A percentile compares a stretch with the other conserved stretches of the same genome.
Evolutionary conservation across 2,797 vertebrate genomes (phyloP).

Genomic region (Micrastur ruficollis): DNA sequence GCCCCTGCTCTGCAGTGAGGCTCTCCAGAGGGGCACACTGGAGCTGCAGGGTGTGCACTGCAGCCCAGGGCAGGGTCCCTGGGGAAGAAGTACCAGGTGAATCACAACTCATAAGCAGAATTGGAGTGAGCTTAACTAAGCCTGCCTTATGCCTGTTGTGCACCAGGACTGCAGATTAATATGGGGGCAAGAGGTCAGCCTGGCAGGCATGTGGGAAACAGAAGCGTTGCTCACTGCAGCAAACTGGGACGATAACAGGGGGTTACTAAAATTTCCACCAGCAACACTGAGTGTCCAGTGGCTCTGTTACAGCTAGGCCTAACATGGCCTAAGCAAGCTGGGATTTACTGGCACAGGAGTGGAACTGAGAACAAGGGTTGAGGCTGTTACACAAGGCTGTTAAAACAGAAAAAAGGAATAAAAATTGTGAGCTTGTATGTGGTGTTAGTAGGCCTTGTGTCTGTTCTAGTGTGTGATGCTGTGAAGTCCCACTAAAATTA

Average conservation of each 20-base stretch:
- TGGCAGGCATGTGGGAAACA: neutral
- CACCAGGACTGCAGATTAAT: neutral
- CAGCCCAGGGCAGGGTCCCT: rapidly evolving
- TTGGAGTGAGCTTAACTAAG: neutral
- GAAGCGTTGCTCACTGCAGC: neutral
- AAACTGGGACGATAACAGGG: neutral
- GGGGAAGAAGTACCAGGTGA: neutral
- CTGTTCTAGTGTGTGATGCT: neutral
- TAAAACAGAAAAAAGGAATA: neutral
- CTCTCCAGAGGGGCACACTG: rapidly evolving
- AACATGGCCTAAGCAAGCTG: rapidly evolving
- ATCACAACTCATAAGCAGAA: neutral
- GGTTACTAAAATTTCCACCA: neutral
- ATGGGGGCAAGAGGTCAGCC: neutral
- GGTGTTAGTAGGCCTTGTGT: neutral
- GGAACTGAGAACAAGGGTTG: neutral
- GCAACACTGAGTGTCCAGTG: rapidly evolving
- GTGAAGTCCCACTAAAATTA: neutral
- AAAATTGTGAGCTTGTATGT: neutral
- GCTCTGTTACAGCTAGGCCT: neutral
- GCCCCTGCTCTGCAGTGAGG: neutral
- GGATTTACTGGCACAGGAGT: neutral
- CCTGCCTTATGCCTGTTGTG: neutral
- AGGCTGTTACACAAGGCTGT: neutral
- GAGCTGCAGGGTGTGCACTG: neutral